phyloP scores from a whole-genome alignment of 2,797 vertebrate genomes.

The Sparus aurata region DNA sequence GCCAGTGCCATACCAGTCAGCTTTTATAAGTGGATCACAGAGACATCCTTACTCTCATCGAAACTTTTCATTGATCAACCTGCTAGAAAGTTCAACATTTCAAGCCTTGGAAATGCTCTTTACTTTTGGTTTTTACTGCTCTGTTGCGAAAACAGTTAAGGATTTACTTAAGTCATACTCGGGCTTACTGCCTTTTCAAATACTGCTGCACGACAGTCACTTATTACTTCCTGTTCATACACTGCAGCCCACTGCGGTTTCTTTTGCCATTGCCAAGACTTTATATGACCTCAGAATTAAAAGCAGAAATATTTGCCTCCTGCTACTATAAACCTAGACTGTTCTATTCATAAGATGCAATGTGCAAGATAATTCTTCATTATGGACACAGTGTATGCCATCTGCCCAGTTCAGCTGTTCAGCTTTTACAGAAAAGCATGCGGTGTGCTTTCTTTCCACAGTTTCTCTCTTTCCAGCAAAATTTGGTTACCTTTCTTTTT shows the following conservation, averaged over 20 bases:
- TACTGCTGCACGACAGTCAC: slow-evolving; percentile 36
- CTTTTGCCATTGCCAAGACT: slow-evolving; percentile 48
- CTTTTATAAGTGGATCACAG: slow-evolving; percentile 40
- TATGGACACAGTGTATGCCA: slow-evolving; percentile 82
- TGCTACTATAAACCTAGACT: slow-evolving; percentile 60
- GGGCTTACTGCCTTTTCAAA: slow-evolving; percentile 42
- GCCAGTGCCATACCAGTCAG: slow-evolving; percentile 30
- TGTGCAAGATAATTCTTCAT: slow-evolving; percentile 73
- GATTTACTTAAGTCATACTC: slow-evolving; percentile 44
- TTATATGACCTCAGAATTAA: slow-evolving; percentile 43
- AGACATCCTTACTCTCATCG: slow-evolving; percentile 46
- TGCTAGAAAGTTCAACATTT: slow-evolving; percentile 35
- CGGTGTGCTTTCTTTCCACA: slow-evolving; percentile 63
- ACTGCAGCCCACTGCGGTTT: slow-evolving; percentile 57
- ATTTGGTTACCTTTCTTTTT: slow-evolving; percentile 54
- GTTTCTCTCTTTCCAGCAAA: slow-evolving; percentile 48
- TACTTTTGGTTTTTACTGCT: slow-evolving; percentile 67
- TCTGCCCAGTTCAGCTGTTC: slow-evolving; percentile 76
- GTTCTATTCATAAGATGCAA: slow-evolving; percentile 62
- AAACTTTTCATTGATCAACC: slow-evolving; percentile 34
- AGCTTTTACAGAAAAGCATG: slow-evolving; percentile 69
- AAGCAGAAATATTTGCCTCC: slow-evolving; percentile 59
- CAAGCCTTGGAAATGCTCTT: slow-evolving; percentile 25
- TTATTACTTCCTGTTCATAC: slow-evolving; percentile 38
- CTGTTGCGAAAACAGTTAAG: slow-evolving; percentile 55